These are phyloP conservation scores for Eupithecia centaureata DNA, from an alignment of 2,888 invertebrate genomes.

Conservation along the genomic window DNA sequence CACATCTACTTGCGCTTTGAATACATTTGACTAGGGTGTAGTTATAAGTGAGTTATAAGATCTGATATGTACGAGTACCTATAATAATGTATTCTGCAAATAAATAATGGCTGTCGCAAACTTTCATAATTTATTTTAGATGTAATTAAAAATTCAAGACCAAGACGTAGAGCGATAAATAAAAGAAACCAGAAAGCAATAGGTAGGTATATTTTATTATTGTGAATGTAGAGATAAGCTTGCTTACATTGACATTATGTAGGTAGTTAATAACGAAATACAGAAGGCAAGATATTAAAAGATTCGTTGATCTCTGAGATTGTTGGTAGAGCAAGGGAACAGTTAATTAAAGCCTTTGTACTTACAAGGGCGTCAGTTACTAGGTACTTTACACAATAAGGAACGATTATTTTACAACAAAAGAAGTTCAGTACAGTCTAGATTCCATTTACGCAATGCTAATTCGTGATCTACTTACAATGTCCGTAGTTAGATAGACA, in stretches of 20 bases:
- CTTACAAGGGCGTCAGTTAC: conserved; percentile 24
- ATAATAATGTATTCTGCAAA: too few species aligned
- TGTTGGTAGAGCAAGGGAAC: background rate
- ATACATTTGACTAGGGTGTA: too few species aligned
- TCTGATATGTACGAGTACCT: too few species aligned
- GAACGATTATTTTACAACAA: conserved; percentile 39
- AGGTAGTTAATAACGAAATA: background rate
- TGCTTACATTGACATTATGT: background rate
- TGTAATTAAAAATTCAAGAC: too few species aligned
- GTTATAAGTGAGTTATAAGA: too few species aligned
- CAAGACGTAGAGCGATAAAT: too few species aligned
- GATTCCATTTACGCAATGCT: conserved; percentile 43
- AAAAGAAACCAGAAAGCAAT: too few species aligned
- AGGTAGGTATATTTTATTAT: background rate
- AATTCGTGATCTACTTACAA: background rate
- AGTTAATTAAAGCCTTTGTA: background rate
- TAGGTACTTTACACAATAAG: conserved; percentile 31
- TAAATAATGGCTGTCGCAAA: too few species aligned
- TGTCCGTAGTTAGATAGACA: background rate
- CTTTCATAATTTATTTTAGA: too few species aligned
- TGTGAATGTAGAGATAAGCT: background rate
- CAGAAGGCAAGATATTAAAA: background rate
- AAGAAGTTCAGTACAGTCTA: conserved; percentile 46
- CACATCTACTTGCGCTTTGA: too few species aligned
- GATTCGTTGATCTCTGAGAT: background rate